Base-by-base conservation (phyloP, 2,113 vertebrate genomes). In the Cryptotis parvus region DNA sequence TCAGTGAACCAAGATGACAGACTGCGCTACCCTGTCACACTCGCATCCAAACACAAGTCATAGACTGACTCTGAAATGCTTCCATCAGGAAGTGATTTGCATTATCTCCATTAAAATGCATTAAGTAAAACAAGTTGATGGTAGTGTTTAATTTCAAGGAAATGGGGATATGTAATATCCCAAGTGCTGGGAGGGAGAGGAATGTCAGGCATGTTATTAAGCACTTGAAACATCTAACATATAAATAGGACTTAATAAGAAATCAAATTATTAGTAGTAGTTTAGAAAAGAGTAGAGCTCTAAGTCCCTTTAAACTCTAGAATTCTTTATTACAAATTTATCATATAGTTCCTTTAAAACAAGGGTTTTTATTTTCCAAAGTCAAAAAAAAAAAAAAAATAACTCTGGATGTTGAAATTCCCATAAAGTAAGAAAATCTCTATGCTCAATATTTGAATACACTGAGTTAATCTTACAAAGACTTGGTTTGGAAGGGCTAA, bases 341-440 rank as follows among this genome's bases (percentile, higher is more conserved):
- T 73, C 49, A 87, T 10, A 35, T 24, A 49, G 18, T 77, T 85
- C 43, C 68, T 88, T 90, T 91, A 79, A 87, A 52, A 94, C 31
- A 22, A 65, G 11, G 16, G 6, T 81, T 78, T 66, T 86, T 94
- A 7, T 61, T 82, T 68, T 14, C 22, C 24, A 45, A 20, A 6
- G 15, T 91, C 68, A 92, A 90, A 91, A 75, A 92, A 93, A 69
- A 74, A 85, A 92, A 90, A 91, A 75, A 92, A 93, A 69, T 77
- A 85, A 86, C 22, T 68, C 41, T 80, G 55, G 20, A 63, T 81
- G 24, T 55, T 80, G 29, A 88, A 91, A 74, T 88, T 33, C 22
- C 37, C 16, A 68, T 35, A 35, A 74, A 68, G 11, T 63, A 79
- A 84, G 22, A 91, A 95, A 94, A 92, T 95, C 68, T 79, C 73